Evolutionary conservation across 2,797 vertebrate genomes (phyloP), one percentile per base, ranked within the genome.

Genomic region (Chelon labrosus): DNA sequence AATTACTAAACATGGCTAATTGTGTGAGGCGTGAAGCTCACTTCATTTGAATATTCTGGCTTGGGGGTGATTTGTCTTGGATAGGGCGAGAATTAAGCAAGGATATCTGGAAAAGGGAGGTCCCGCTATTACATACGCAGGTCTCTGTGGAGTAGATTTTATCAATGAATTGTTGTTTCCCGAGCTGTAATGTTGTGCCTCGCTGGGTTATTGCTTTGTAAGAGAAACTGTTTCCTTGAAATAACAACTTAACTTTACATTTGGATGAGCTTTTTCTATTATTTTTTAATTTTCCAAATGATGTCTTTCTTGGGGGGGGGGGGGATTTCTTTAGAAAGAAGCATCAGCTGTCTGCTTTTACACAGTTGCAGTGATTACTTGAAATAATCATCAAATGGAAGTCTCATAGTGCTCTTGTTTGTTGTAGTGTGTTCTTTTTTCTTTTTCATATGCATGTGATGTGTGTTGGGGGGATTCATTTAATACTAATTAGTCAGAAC

Each of bases 1-100:
- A 91, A 92, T n/a, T n/a, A n/a, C n/a, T n/a, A 94, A 95, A 95
- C 92, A 92, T 68, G 76, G 91, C 91, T 97, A 97, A 98, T 97
- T 97, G 94, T 91, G 90, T 92, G 93, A 94, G 92, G 94, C 95
- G 92, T 94, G 95, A 95, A 95, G 94, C 95, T 92, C 75, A 46
- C 89, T 92, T 96, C 90, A 95, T 96, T 96, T 96, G 92, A 96
- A 97, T 96, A 96, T 96, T 95, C 92, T 94, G 91, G 93, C 96
- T 96, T 94, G 92, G 93, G 80, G 87, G 81, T 91, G 88, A 84
- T 86, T 89, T 70, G 67, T 71, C 60, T 85, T 70, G 60, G 35
- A 71, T 70, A 70, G 88, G 89, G 90, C 80, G 92, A 85, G 77
- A 89, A 91, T 83, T 90, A 78, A 83, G 75, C 74, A 70, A 72